A percentile compares a stretch with the other conserved stretches of the same genome.
These are phyloP conservation scores for Rhombomys opimus DNA, from an alignment of 2,113 vertebrate genomes.

Conservation along the genomic window DNA sequence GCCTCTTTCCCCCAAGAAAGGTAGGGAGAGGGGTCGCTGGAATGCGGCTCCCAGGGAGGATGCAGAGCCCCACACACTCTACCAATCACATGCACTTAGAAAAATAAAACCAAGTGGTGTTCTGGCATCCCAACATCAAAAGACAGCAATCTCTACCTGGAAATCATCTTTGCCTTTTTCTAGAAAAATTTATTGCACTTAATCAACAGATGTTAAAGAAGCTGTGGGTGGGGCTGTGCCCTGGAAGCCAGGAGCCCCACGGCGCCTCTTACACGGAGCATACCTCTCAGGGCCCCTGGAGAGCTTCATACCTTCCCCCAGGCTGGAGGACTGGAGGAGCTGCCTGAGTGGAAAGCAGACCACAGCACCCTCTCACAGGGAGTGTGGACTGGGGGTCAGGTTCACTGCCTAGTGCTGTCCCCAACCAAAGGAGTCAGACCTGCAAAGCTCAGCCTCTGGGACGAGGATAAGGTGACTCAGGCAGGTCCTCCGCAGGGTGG, in stretches of 20 bases:
- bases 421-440: neutral
- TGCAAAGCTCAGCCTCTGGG: neutral
- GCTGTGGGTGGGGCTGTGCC: slow-evolving; percentile 59
- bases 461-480: neutral
- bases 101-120: slow-evolving; percentile 82
- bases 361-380: neutral
- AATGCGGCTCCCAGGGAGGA: slow-evolving; percentile 65
- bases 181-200: slow-evolving; percentile 85
- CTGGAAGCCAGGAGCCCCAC: slow-evolving; percentile 37
- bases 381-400: neutral
- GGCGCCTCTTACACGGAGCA: neutral
- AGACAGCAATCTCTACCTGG: slow-evolving; percentile 77
- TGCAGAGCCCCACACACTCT: slow-evolving; percentile 68
- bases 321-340: neutral
- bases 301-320: neutral
- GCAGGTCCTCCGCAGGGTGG: neutral
- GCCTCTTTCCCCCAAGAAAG: slow-evolving; percentile 10
- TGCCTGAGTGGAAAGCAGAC: neutral
- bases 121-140: slow-evolving; percentile 68
- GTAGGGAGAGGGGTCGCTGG: slow-evolving; percentile 41
- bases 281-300: neutral
- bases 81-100: slow-evolving; percentile 79
- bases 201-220: slow-evolving; percentile 80
- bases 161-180: slow-evolving; percentile 80
- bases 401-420: neutral